phyloP scores from a whole-genome alignment of 2,797 vertebrate species.

The Hephaestus fuliginosus region DNA sequence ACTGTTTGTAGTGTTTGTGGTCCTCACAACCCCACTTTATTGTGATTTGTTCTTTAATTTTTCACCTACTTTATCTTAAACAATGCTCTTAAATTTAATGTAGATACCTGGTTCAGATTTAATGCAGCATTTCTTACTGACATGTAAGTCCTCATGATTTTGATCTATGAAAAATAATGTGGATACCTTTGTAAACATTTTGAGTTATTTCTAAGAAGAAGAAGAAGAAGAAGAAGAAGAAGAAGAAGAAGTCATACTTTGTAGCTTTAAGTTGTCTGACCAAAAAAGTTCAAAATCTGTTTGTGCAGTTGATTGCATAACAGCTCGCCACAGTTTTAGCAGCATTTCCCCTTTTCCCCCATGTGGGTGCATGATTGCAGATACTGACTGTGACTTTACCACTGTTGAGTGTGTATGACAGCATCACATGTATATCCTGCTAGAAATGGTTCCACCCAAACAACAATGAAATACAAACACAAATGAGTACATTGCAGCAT shows the following conservation, averaged over 20 bases:
- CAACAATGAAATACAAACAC: neutral
- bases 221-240: neutral
- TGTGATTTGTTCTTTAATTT: neutral
- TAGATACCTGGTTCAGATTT: neutral
- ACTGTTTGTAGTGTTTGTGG: no score
- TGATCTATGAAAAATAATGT: no score
- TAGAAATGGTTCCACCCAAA: neutral
- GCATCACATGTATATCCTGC: neutral
- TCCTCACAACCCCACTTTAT: neutral
- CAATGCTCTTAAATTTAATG: neutral
- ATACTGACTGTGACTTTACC: neutral
- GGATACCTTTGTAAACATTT: neutral
- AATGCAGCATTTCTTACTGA: neutral
- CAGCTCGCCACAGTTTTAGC: neutral
- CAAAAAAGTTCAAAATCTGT: neutral
- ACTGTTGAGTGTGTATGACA: neutral
- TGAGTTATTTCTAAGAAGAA: neutral
- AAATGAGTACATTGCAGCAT: neutral
- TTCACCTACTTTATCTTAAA: neutral
- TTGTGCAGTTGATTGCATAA: slow-evolving; percentile 6
- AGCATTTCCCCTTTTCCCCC: neutral
- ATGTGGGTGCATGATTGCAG: neutral
- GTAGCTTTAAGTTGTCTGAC: neutral
- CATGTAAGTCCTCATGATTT: no score
- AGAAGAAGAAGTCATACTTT: neutral